Conservation (phyloP, 2,888 invertebrate species). For the Acleris laterana region DNA sequence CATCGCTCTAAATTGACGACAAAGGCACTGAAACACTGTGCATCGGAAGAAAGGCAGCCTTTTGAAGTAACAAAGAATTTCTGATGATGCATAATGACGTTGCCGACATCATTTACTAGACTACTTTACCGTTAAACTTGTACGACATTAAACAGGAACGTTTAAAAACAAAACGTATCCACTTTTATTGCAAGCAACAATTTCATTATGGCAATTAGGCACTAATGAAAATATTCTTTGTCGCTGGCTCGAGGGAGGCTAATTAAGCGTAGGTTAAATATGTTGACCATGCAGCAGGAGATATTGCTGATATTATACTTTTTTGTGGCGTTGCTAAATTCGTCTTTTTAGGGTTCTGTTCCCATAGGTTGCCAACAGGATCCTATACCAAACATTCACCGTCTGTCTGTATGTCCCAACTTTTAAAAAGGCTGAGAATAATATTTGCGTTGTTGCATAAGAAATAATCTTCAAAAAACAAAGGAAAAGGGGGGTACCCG, state of each 20-base stretch:
- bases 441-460: too few relatives aligned
- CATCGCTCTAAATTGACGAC: constrained; percentile 53
- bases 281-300: not conserved
- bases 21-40: constrained; percentile 48
- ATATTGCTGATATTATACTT: not conserved
- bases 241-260: not conserved
- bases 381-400: too few relatives aligned
- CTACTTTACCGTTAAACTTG: not conserved
- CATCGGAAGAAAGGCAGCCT: constrained; percentile 39
- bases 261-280: constrained; percentile 1
- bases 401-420: too few relatives aligned
- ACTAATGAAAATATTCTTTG: constrained; percentile 9
- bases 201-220: constrained; percentile 12
- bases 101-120: not conserved
- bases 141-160: constrained; percentile 9
- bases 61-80: constrained; percentile 61
- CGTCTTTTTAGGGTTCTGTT: too few relatives aligned
- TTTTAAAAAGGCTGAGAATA: too few relatives aligned
- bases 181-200: constrained; percentile 3
- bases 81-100: constrained; percentile 3
- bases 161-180: constrained; percentile 2
- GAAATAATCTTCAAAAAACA: too few relatives aligned
- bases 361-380: too few relatives aligned
- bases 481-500: too few relatives aligned
- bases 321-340: not conserved